Base-by-base conservation (phyloP, 2,888 invertebrate species). In the Chironomus riparius region DNA sequence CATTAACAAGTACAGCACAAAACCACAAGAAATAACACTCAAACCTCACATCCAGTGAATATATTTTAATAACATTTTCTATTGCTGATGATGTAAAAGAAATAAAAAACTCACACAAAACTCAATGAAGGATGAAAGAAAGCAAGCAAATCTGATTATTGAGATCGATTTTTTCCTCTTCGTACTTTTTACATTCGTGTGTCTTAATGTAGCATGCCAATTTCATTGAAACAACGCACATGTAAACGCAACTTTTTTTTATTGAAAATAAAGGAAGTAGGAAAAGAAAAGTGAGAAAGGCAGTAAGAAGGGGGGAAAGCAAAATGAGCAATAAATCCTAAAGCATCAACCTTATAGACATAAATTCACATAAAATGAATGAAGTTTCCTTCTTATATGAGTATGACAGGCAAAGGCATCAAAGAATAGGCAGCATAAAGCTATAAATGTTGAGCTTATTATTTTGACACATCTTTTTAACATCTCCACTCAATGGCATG, bases 391-490 rank as follows among this genome's bases (percentile, higher is more conserved):
- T 56, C 56, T 56, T 18, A 18, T 38, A 10, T 18, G 56, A 15
- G 15, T 50, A 13, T 6, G 6, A 15, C 18, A 56, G 18, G 15
- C 15, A 50, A 15, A 56, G 18, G n/a, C n/a, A n/a, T n/a, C 50
- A 6, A 50, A 15, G 13, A 15, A 15, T 15, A 50, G 15, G 15
- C 15, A 50, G 18, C n/a, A 56, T 21, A 70, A 22, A 70, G 70
- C 18, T 21, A 47, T 70, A 70, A 56, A 56, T 18, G 56, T 56
- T 50, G 50, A 70, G 70, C 70, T 70, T 70, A 70, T 70, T 70
- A 70, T 70, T 70, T 50, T 50, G 70, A 70, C 70, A 70, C 70
- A 50, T 50, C 13, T 22, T 13, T 24, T 65, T 24, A 65, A 24
- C 65, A 65, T 65, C 22, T 65, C 13, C 12, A n/a, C n/a, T 24